These are phyloP conservation scores for Megaptera novaeangliae DNA, from an alignment of 2,113 vertebrate species.

Conservation along the genomic window DNA sequence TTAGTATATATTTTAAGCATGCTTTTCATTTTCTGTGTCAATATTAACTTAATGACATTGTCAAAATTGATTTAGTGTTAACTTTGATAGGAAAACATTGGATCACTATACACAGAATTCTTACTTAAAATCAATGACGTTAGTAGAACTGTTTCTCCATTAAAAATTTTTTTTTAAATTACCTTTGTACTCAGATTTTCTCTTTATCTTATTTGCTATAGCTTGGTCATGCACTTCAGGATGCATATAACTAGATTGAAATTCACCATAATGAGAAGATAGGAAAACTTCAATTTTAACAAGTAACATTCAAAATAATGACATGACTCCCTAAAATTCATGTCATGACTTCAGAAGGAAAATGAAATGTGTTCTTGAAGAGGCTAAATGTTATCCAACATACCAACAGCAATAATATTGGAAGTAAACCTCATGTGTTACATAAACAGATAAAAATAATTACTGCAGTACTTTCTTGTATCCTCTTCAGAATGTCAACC, in stretches of 20 bases:
- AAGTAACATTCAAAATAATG: background rate
- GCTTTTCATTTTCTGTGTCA: background rate
- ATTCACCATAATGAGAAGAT: background rate
- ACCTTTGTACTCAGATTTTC: background rate
- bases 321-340: background rate
- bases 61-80: conserved; percentile 15
- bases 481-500: conserved; percentile 11
- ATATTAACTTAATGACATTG: background rate
- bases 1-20: background rate
- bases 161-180: background rate
- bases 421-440: background rate
- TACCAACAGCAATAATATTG: background rate
- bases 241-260: background rate
- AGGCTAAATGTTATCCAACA: background rate
- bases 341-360: background rate
- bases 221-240: background rate
- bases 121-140: background rate
- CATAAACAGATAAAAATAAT: conserved; percentile 37
- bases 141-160: background rate
- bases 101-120: background rate
- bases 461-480: background rate
- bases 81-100: background rate
- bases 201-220: background rate
- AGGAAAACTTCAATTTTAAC: background rate
- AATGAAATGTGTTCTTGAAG: background rate